A percentile compares a stretch with the other conserved stretches of the same genome.
phyloP scores from a whole-genome alignment of 2,113 vertebrate species.

The Pollimyrus isidori region DNA sequence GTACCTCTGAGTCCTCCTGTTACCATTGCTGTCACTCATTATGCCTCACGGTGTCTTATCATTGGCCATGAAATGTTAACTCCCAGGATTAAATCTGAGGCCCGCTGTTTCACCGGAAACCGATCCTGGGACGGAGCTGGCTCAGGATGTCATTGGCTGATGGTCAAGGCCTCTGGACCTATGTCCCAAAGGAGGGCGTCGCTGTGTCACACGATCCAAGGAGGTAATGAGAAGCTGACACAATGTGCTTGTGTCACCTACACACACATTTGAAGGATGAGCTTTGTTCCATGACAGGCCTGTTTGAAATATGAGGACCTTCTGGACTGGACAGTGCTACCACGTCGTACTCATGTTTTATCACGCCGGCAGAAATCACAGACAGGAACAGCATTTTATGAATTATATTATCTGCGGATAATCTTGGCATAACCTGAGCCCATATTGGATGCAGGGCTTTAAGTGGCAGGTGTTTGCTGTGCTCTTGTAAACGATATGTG shows the following conservation, averaged over 20 bases:
- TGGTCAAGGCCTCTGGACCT: not conserved
- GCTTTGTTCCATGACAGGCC: slow-evolving; percentile 5
- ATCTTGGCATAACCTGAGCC: not conserved
- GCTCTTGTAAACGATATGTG: not conserved
- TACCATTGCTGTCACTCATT: not conserved
- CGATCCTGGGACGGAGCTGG: not conserved
- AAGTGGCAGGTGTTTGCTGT: not conserved
- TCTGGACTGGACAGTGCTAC: slow-evolving; percentile 4
- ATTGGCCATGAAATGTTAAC: not conserved
- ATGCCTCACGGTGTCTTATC: not conserved
- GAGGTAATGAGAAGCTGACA: slow-evolving; percentile 24
- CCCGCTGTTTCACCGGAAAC: not conserved
- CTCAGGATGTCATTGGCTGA: not conserved
- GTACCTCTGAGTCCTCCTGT: not conserved
- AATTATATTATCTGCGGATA: not conserved
- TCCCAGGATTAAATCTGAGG: not conserved
- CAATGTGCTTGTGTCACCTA: slow-evolving; percentile 37
- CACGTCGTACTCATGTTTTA: slow-evolving; percentile 11
- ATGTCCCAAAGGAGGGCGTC: slow-evolving; percentile 22
- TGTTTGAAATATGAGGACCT: slow-evolving; percentile 26
- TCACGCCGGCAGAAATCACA: not conserved
- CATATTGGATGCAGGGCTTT: not conserved
- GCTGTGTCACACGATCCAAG: slow-evolving; percentile 29
- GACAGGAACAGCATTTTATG: not conserved
- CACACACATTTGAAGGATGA: slow-evolving; percentile 7